Percentiles rank a stretch among this genome's conserved stretches.
phyloP scores from a whole-genome alignment of 2,113 vertebrate genomes.

The Damaliscus lunatus region DNA sequence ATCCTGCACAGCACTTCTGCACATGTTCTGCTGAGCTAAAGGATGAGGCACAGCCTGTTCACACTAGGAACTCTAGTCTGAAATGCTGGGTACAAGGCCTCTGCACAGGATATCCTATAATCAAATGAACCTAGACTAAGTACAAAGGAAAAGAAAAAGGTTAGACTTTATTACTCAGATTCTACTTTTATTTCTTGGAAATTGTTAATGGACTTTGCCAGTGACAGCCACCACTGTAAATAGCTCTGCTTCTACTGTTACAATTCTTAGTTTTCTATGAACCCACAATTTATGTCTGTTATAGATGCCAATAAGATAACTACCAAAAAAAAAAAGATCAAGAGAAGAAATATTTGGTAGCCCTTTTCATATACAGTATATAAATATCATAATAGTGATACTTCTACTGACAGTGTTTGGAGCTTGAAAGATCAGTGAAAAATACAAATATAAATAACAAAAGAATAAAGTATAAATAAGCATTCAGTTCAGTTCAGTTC shows the following conservation, averaged over 20 bases:
- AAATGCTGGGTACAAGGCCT: not conserved
- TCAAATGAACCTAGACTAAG: not conserved
- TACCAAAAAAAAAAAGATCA: not conserved
- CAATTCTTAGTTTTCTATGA: not conserved
- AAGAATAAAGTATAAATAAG: not conserved
- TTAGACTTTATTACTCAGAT: not conserved
- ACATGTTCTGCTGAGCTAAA: not conserved
- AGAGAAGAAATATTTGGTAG: not conserved
- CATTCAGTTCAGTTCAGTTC: no score
- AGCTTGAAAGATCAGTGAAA: not conserved
- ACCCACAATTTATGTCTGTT: not conserved
- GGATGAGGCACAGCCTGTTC: not conserved
- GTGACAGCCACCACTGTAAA: not conserved
- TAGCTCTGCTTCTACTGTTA: not conserved
- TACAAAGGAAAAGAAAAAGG: not conserved
- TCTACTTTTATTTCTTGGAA: not conserved
- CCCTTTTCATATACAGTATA: not conserved
- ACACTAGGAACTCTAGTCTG: not conserved
- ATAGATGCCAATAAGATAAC: not conserved
- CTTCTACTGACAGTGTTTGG: not conserved
- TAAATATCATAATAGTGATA: not conserved
- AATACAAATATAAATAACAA: not conserved
- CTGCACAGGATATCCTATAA: not conserved
- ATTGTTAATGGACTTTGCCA: not conserved
- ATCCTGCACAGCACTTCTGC: not conserved